Evolutionary conservation across 2,113 vertebrate species (phyloP), one percentile per base, ranked within the genome.

Genomic region (Ochotona curzoniae): DNA sequence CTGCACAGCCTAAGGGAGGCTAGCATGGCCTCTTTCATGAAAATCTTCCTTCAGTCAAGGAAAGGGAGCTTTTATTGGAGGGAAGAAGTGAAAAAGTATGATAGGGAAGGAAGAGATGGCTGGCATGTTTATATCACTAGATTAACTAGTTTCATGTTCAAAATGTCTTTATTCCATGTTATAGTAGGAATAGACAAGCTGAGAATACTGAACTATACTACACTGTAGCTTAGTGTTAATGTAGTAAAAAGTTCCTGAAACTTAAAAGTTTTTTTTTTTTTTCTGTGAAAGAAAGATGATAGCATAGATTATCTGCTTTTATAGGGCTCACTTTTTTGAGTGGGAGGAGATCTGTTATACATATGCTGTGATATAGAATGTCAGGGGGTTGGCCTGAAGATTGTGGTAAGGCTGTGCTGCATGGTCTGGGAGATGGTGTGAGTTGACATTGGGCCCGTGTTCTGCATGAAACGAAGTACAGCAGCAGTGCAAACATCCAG

Each of bases 221-320:
- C 32, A 47, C 76, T 83, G 30, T 64, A 86, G n/a, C 25, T 93
- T 71, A 71, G 28, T 90, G 61, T 91, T 73, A 78, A 47, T 74
- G n/a, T 25, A 12, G 44, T 91, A 89, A 49, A 74, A 87, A 66
- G 25, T 85, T 44, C 38, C 38, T 44, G 38, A 44, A 44, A 44
- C 3, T 44, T 44, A 44, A 44, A 44, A 6, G 38, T 44, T 44
- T 6, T 44, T 44, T 44, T 44, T 6, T 44, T 44, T 44, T 44
- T 44, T 44, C 38, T 44, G 38, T 44, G 38, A 44, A 44, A 44
- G 38, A 44, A 44, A 44, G 38, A 44, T 44, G 38, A 44, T 44
- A 44, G 38, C n/a, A n/a, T n/a, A 82, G 60, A 84, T 60, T 87
- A 66, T 6, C 74, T 78, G n/a, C 28, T 93, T 93, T 95, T 8